Percentiles rank a stretch among this genome's conserved stretches.
phyloP scores from a whole-genome alignment of 2,113 vertebrate genomes.

The Pseudopodoces humilis region DNA sequence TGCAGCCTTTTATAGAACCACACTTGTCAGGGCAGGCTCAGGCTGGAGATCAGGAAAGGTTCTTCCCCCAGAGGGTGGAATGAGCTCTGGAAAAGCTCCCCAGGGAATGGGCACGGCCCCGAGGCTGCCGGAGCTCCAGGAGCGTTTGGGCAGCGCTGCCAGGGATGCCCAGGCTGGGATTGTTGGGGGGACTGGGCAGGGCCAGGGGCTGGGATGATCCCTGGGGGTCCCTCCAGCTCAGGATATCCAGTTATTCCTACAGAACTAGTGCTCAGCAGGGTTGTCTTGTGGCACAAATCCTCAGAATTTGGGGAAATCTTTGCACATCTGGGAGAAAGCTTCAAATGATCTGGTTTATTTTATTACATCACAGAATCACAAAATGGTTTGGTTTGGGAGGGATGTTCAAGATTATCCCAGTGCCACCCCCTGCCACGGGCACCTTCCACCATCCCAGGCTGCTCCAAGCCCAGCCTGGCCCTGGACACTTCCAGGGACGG shows the following conservation, averaged over 20 bases:
- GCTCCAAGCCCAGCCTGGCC: background rate
- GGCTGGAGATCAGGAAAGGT: fast-evolving
- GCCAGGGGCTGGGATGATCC: background rate
- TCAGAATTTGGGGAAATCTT: background rate
- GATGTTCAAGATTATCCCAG: fast-evolving
- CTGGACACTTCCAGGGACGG: background rate
- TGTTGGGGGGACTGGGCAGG: background rate
- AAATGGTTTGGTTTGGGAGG: background rate
- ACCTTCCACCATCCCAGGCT: background rate
- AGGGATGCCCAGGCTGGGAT: background rate
- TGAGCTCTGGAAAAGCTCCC: background rate
- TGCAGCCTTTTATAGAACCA: fast-evolving
- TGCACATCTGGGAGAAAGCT: background rate
- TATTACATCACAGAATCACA: background rate
- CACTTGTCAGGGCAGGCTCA: fast-evolving
- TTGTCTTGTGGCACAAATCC: background rate
- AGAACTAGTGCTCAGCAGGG: background rate
- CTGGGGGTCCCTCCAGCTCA: background rate
- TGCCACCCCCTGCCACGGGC: background rate
- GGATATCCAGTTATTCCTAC: fast-evolving
- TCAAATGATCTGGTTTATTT: no score
- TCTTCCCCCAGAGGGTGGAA: background rate
- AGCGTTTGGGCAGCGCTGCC: background rate
- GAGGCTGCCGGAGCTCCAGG: background rate
- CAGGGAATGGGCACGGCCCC: background rate